A percentile compares a stretch with the other conserved stretches of the same genome.
Evolutionary conservation across 1,140 invertebrate species (phyloP).

Genomic region (Gonioctena quinquepunctata): DNA sequence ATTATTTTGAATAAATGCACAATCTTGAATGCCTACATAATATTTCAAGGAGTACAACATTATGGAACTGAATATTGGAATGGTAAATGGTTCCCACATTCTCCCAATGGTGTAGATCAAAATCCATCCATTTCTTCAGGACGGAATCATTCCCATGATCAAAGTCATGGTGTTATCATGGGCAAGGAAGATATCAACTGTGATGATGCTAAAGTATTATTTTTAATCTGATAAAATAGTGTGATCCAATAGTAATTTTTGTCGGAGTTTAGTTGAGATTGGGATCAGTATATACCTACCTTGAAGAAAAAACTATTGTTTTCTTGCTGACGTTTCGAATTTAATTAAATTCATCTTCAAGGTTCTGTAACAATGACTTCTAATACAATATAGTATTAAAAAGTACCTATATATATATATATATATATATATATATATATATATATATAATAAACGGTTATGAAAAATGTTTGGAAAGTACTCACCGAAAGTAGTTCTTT

Average conservation of each 20-base stretch:
- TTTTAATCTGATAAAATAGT: background rate
- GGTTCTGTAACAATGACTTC: too few relatives aligned
- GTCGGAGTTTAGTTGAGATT: too few relatives aligned
- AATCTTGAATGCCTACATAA: background rate
- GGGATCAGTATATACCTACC: too few relatives aligned
- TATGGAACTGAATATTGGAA: conserved; percentile 47
- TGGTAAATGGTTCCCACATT: conserved; percentile 58
- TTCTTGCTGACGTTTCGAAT: too few relatives aligned
- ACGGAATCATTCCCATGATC: conserved; percentile 46
- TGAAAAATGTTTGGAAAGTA: too few relatives aligned
- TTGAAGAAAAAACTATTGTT: too few relatives aligned
- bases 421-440: background rate
- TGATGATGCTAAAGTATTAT: conserved; percentile 71
- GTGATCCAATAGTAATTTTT: too few relatives aligned
- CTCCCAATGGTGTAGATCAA: conserved; percentile 43
- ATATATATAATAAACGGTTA: too few relatives aligned
- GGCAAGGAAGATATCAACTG: conserved; percentile 61
- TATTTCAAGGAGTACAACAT: conserved; percentile 18
- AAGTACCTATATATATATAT: too few relatives aligned
- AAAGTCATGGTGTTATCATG: conserved; percentile 62
- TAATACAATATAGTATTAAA: too few relatives aligned
- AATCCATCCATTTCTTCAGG: conserved; percentile 30
- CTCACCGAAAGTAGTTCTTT: too few relatives aligned
- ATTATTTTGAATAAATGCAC: background rate
- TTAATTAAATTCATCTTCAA: too few relatives aligned